Base-by-base conservation (phyloP, 2,113 vertebrate genomes). In the Heliornis fulica region DNA sequence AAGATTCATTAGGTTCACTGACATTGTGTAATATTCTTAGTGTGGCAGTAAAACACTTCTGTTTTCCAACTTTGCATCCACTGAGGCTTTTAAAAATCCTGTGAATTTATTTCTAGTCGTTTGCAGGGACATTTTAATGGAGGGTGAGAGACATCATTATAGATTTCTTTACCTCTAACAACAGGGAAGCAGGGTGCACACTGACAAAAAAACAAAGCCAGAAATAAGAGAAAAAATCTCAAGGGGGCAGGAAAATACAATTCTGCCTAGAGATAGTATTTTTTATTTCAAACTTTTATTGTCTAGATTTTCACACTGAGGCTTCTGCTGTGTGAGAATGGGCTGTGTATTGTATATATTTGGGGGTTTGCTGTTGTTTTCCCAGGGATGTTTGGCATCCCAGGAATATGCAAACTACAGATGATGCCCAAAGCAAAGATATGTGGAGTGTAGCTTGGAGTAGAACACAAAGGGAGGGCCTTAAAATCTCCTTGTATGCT, bases 351-450 rank as follows among this genome's bases (percentile, higher is more conserved):
- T 90, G n/a, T 68, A 63, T 74, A 40, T 69, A 56, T 92, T 88
- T 95, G 80, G 51, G 10, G 31, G 86, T 80, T 80, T 89, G 85
- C 59, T 56, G 69, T 84, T 94, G 83, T 92, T 94, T 96, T 90
- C 96, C 69, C 93, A 90, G 90, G 76, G 72, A 78, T 78, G 61
- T 78, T 95, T 96, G 89, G 56, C 3, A 0, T 95, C 92, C 85
- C 94, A 96, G 85, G 79, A 90, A 88, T 75, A 89, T 51, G n/a
- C 0, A 8, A 80, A 75, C 85, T 94, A 93, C 85, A 93, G 88
- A 87, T 90, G 92, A 88, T 96, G 94, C 92, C 94, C 90, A 93
- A 96, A 93, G 72, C 79, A 75, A 94, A 90, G 93, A 60, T 87
- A 83, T 38, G 76, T 57, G 88, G 83, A 95, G 86, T 81, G 83